Evolutionary conservation across 2,888 invertebrate genomes (phyloP).

Genomic region (Macrosoma leucophasiata): DNA sequence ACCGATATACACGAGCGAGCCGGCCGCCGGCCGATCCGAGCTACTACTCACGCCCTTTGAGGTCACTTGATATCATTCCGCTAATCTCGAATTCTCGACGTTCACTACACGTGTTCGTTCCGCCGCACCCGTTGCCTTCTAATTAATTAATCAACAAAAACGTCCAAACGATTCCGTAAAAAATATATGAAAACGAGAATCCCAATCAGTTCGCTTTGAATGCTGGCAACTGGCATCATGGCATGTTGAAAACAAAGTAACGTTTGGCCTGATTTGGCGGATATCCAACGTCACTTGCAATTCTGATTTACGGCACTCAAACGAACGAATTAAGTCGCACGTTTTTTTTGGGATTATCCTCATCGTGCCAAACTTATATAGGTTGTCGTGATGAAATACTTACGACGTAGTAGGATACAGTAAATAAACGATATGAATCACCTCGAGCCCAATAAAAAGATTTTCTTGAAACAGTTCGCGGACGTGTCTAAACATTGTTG

Average conservation of each 20-base stretch:
- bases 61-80: conserved; percentile 55
- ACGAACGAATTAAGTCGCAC: conserved; percentile 48
- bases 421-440: conserved; percentile 32
- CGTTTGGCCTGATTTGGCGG: conserved; percentile 64
- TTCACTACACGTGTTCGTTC: conserved; percentile 43
- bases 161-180: conserved; percentile 30
- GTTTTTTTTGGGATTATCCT: conserved; percentile 20
- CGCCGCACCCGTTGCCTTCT: conserved; percentile 35
- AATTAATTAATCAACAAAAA: conserved; percentile 39
- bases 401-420: conserved; percentile 9
- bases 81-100: conserved; percentile 51
- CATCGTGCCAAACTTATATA: too few species aligned
- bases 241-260: conserved; percentile 56
- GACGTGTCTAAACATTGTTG: conserved; percentile 44
- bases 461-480: conserved; percentile 42
- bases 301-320: conserved; percentile 55
- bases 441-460: conserved; percentile 37
- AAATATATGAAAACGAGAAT: conserved; percentile 35
- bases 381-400: too few species aligned
- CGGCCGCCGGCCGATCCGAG: conserved; percentile 24
- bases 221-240: too few species aligned
- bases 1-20: conserved; percentile 26
- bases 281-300: conserved; percentile 62
- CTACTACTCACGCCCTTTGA: conserved; percentile 42
- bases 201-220: conserved; percentile 43